A percentile compares a stretch with the other conserved stretches of the same genome.
Evolutionary conservation across 2,888 invertebrate species (phyloP).

Genomic region (Melitaea athalia): DNA sequence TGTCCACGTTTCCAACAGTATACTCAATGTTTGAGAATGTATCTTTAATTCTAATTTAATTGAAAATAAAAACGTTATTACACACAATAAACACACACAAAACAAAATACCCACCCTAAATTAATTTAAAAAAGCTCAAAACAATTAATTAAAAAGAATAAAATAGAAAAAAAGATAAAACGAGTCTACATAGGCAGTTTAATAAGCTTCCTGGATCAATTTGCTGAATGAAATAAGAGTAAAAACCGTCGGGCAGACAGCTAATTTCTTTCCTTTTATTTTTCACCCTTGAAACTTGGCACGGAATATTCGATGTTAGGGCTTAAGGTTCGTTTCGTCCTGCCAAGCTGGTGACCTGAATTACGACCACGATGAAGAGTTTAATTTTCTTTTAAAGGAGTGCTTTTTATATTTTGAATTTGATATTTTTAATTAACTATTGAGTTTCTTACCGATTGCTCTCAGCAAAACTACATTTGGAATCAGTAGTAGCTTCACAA

Average conservation of each 20-base stretch:
- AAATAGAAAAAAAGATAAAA: too few relatives aligned
- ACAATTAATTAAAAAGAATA: too few relatives aligned
- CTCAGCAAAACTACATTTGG: too few relatives aligned
- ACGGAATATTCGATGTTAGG: slow-evolving; percentile 24
- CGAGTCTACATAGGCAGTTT: background rate
- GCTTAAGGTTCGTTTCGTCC: slow-evolving; percentile 18
- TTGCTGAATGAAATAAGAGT: slow-evolving; percentile 17
- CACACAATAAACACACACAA: too few relatives aligned
- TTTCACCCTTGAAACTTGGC: slow-evolving; percentile 33
- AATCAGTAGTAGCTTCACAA: too few relatives aligned
- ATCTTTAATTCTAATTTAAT: too few relatives aligned
- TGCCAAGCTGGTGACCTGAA: slow-evolving; percentile 38
- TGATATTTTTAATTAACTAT: background rate
- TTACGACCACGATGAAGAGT: slow-evolving; percentile 17
- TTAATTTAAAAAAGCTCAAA: too few relatives aligned
- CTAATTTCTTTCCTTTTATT: slow-evolving; percentile 31
- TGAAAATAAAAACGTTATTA: too few relatives aligned
- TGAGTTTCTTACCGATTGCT: too few relatives aligned
- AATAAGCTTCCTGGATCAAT: slow-evolving; percentile 8
- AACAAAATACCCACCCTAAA: too few relatives aligned
- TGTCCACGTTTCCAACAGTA: too few relatives aligned
- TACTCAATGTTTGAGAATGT: too few relatives aligned
- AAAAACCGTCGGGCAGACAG: slow-evolving; percentile 30
- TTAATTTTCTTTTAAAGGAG: background rate
- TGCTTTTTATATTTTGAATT: background rate